phyloP scores from a whole-genome alignment of 2,797 vertebrate species.

The Crocodylus rhombifer region DNA sequence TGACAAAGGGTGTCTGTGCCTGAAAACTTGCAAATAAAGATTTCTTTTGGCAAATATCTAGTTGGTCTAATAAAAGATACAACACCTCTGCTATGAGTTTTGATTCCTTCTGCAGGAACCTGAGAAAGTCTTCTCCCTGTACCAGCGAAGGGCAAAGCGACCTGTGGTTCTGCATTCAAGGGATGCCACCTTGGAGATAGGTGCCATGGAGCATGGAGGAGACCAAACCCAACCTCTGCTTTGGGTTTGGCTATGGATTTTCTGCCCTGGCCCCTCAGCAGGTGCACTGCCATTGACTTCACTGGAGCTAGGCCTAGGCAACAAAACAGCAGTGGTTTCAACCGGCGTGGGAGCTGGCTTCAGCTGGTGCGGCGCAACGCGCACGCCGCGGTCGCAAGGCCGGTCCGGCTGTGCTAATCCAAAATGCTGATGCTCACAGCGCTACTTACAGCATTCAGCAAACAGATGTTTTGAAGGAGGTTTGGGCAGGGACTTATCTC shows the following conservation, averaged over 20 bases:
- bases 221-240: neutral
- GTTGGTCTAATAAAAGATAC: no score
- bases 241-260: neutral
- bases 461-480: neutral
- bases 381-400: neutral
- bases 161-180: no score
- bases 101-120: neutral
- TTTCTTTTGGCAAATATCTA: no score
- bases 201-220: neutral
- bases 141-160: neutral
- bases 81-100: no score
- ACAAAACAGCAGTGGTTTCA: no score
- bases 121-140: no score
- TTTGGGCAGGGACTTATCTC: neutral
- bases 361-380: neutral
- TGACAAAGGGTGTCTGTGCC: no score
- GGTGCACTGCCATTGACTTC: neutral
- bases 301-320: neutral
- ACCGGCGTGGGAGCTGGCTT: neutral
- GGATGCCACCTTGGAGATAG: no score
- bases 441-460: neutral
- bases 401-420: neutral
- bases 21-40: no score
- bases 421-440: conserved; percentile 29
- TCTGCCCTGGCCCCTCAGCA: neutral